phyloP scores from a whole-genome alignment of 2,797 vertebrate genomes.

The Balearica regulorum region DNA sequence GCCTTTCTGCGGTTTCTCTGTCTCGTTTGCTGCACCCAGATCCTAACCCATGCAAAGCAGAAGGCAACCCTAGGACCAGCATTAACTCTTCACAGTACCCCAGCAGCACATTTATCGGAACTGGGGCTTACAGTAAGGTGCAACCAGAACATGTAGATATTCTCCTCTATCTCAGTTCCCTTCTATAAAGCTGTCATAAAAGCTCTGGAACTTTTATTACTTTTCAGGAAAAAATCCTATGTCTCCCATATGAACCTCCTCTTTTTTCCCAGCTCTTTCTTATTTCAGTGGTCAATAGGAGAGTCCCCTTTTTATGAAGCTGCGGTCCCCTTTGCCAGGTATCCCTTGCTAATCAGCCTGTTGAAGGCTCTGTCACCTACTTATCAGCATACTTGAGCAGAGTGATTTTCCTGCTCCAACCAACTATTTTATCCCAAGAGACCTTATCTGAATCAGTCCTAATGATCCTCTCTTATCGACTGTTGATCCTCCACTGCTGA shows the following conservation, averaged over 20 bases:
- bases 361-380: background rate
- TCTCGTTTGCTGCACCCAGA: background rate
- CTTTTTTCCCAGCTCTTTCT: background rate
- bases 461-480: slow-evolving; percentile 14
- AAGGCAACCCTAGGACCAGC: background rate
- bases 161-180: background rate
- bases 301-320: background rate
- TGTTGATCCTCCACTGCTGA: background rate
- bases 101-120: background rate
- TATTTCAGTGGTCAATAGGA: background rate
- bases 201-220: background rate
- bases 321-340: background rate
- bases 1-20: background rate
- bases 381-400: background rate
- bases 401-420: background rate
- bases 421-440: background rate
- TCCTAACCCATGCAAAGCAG: background rate
- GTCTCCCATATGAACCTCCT: background rate
- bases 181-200: background rate
- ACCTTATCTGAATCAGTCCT: background rate
- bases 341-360: background rate
- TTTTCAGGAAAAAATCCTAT: background rate
- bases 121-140: background rate
- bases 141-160: background rate
- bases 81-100: background rate